Evolutionary conservation across 2,888 invertebrate genomes (phyloP), one percentile per base, ranked within the genome.

Genomic region (Lasioglossum calceatum): DNA sequence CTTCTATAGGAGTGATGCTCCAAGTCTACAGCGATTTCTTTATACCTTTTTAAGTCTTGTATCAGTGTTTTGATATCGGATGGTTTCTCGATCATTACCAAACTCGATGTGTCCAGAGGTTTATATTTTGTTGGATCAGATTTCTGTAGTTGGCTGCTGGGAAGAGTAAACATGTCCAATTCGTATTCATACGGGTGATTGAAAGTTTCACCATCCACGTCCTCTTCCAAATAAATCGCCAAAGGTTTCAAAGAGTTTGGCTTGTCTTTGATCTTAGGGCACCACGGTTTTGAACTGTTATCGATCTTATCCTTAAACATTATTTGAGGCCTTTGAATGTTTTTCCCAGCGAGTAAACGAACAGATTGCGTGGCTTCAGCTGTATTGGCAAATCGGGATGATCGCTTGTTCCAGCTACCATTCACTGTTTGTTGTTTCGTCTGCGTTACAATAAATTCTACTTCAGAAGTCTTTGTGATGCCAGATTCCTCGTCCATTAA

Each of bases 1-100:
- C 98, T 97, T 84, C 99, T 96, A 94, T 98, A 99, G 0, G 98
- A 97, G 95, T 99, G 99, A 95, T 99, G 99, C 96, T 98, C 98
- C 77, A 99, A 96, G 96, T 99, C 99, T 0, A 99, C 97, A 0
- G 99, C 98, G 79, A 99, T 96, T 94, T 98, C 98, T 3, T 96
- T 95, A n/a, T 97, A 97, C 1, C 95, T 95, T 70, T 96, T 96
- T 84, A 99, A 95, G 87, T 97, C 97, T 0, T 96, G 95, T 4
- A 98, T 93, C 71, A 99, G 95, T 4, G 96, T 95, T 73, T 97
- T 95, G 3, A 99, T 93, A 80, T 97, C 96, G 1, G 96, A 96
- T 36, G 96, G 95, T 0, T 96, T 97, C 72, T 97, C 96, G 0
- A 99, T 96, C 87, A 97, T 96, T 4, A 97, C 96, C 7, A 98